Conservation (phyloP, 1,140 invertebrate genomes). For the Augochlora pura region DNA sequence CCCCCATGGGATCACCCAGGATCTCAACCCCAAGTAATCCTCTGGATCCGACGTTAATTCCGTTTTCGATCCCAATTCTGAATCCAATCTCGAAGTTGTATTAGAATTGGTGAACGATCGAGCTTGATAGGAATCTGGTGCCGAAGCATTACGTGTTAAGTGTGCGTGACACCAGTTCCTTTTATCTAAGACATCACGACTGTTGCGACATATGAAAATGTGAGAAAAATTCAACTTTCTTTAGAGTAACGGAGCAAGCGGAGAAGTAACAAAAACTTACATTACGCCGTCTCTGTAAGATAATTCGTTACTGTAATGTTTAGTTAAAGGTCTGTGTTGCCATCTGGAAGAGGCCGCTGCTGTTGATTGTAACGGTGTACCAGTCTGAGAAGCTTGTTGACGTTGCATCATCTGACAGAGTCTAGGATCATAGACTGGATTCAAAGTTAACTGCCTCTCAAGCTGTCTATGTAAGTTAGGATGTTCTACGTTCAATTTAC, state of each 20-base stretch:
- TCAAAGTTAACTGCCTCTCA: constrained; percentile 89
- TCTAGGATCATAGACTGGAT: constrained; percentile 88
- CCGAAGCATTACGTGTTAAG: constrained; percentile 89
- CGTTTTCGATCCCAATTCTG: constrained; percentile 45
- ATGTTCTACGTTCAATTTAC: constrained; percentile 74
- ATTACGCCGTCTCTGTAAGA: constrained; percentile 71
- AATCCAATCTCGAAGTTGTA: constrained; percentile 18
- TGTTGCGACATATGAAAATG: constrained; percentile 40
- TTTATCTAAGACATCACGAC: constrained; percentile 76
- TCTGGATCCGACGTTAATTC: constrained; percentile 69
- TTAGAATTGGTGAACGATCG: constrained; percentile 76
- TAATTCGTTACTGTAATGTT: constrained; percentile 73
- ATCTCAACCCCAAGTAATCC: constrained; percentile 78
- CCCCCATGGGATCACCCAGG: no score
- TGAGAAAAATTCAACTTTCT: background rate
- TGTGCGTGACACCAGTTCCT: constrained; percentile 77
- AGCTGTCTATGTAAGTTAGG: constrained; percentile 89
- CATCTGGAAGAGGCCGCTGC: constrained; percentile 61
- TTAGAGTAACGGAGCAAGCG: background rate
- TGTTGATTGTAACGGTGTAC: constrained; percentile 53
- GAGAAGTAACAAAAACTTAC: constrained; percentile 50
- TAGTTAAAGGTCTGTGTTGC: constrained; percentile 70
- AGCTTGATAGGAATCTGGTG: constrained; percentile 85
- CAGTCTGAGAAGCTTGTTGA: constrained; percentile 54
- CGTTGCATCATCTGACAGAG: constrained; percentile 80